Conservation (phyloP, 2,888 invertebrate genomes). For the Orchestes rusci region DNA sequence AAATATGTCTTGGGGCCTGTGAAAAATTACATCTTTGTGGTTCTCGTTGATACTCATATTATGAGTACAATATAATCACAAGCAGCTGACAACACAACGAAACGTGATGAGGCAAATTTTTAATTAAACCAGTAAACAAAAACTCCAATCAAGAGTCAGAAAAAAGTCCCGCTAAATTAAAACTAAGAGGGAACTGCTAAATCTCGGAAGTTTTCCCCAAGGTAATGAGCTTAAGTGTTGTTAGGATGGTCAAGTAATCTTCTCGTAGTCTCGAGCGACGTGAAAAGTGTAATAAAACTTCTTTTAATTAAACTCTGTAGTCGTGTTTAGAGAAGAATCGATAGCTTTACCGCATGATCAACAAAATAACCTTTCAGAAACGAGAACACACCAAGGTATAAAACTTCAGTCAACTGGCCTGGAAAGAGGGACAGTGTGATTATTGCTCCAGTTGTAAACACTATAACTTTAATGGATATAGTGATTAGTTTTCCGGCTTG, state of each 20-base stretch:
- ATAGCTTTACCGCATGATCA: slow-evolving; percentile 25
- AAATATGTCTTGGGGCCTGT: too few species aligned
- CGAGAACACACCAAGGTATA: slow-evolving; percentile 16
- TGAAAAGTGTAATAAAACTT: slow-evolving; percentile 26
- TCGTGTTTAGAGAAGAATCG: slow-evolving; percentile 23
- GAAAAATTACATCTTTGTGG: too few species aligned
- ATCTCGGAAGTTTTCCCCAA: slow-evolving; percentile 23
- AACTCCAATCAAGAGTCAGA: slow-evolving; percentile 7
- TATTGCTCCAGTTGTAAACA: slow-evolving; percentile 8
- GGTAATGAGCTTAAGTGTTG: slow-evolving; percentile 27
- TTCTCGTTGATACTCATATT: too few species aligned
- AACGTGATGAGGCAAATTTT: background rate
- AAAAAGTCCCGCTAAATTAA: slow-evolving; percentile 18
- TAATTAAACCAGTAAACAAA: slow-evolving; percentile 12
- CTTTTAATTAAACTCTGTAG: slow-evolving; percentile 25
- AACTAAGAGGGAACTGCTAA: slow-evolving; percentile 14
- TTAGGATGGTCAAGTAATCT: slow-evolving; percentile 26
- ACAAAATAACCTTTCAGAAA: slow-evolving; percentile 17
- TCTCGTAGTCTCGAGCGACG: slow-evolving; percentile 22
- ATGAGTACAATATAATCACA: too few species aligned
- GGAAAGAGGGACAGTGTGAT: slow-evolving; percentile 5
- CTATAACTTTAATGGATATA: too few species aligned
- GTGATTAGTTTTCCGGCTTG: too few species aligned
- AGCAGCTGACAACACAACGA: too few species aligned
- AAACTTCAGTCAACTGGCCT: slow-evolving; percentile 18